Percentiles rank a stretch among this genome's conserved stretches.
These are phyloP conservation scores for Haemorhous mexicanus DNA, from an alignment of 2,113 vertebrate species.

Conservation along the genomic window DNA sequence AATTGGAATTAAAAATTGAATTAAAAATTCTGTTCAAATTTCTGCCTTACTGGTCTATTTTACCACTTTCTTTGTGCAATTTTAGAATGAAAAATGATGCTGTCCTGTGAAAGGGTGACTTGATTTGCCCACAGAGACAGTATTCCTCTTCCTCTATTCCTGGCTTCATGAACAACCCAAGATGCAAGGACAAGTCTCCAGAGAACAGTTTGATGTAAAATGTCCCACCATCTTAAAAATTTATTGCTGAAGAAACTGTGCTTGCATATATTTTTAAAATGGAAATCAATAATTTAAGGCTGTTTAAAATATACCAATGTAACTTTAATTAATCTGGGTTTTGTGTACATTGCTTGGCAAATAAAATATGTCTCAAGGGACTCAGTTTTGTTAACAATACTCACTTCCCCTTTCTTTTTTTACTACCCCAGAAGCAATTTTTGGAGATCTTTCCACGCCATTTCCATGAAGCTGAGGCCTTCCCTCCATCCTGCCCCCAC, in stretches of 20 bases:
- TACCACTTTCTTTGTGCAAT: not conserved
- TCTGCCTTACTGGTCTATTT: not conserved
- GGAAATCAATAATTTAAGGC: conserved; percentile 59
- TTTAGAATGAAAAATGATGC: not conserved
- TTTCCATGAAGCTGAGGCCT: not conserved
- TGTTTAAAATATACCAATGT: conserved; percentile 50
- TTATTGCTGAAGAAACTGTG: conserved; percentile 25
- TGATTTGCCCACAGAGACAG: not conserved
- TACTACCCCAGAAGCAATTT: not conserved
- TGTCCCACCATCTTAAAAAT: conserved; percentile 44
- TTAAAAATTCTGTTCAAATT: not conserved
- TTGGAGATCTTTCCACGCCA: not conserved
- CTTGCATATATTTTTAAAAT: conserved; percentile 37
- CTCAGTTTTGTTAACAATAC: not conserved
- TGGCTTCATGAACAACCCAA: not conserved
- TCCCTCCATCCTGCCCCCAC: not conserved
- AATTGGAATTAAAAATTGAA: too few species aligned
- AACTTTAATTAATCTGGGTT: conserved; percentile 35
- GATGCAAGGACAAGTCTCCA: not conserved
- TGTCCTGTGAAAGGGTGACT: not conserved
- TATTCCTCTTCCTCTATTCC: not conserved
- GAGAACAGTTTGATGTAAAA: conserved; percentile 2
- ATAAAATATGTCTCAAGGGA: not conserved
- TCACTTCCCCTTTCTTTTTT: fast-evolving
- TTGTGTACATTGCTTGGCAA: conserved; percentile 42